Base-by-base conservation (phyloP, 2,113 vertebrate genomes). In the Oenanthe melanoleuca region DNA sequence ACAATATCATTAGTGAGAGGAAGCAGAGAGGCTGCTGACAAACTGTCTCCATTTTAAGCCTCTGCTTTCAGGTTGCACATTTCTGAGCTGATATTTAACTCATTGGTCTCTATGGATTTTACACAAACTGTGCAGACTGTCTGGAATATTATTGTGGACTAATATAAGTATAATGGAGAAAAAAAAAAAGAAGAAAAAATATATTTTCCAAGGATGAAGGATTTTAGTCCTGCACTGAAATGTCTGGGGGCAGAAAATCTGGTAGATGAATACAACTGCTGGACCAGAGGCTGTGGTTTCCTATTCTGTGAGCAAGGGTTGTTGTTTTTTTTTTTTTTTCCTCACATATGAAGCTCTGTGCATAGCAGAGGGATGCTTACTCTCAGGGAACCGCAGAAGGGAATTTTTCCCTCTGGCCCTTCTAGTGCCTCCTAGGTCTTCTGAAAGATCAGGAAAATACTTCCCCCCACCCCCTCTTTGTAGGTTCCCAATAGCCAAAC, bases 201-300 rank as follows among this genome's bases (percentile, higher is more conserved):
- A 6, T 0, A 9, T 50, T 47, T 92, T 86, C 40, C n/a, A 53
- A 64, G 7, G 21, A 38, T 37, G 37, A 74, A 86, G 34, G 17
- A 40, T 38, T 93, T 92, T 49, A 81, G 57, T 74, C 4, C 16
- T 75, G 31, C 29, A 33, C 4, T 55, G 53, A 89, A 89, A 75
- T 13, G 3, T 26, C n/a, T 72, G 5, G 17, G 42, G 33, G 23
- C 7, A 70, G 57, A 78, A 78, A 93, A 56, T 78, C 29, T 81
- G 69, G 28, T 37, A 86, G 53, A 69, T 8, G 14, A 33, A 17
- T 66, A 45, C 0, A 2, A 80, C 14, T 0, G 0, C 47, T 59
- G 40, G 37, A 50, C 29, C 5, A 14, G 42, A 63, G 55, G 19
- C 22, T 86, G 37, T 67, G 44, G 24, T 80, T 88, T 91, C 40